Evolutionary conservation across 1,140 invertebrate genomes (phyloP), one percentile per base, ranked within the genome.

Genomic region (Bicyclus anynana): DNA sequence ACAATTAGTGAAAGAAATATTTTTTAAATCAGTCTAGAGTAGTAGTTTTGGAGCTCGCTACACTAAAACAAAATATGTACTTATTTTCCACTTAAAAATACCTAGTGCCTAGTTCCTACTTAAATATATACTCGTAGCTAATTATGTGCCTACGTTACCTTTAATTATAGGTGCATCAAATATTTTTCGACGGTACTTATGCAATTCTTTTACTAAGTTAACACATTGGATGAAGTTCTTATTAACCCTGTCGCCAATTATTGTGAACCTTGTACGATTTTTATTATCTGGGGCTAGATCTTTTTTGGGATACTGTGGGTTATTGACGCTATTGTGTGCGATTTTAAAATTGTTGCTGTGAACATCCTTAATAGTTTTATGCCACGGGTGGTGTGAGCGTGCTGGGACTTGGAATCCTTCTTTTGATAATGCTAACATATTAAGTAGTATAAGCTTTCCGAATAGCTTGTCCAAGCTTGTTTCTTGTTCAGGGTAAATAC

Each of bases 201-300:
- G 60, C 35, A 87, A 68, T 17, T 69, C 77, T 62, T 73, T 77
- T 35, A 79, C 67, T 53, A 87, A 49, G 50, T 80, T 65, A 13
- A 67, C 58, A 20, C 77, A 83, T 23, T 79, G 79, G 59, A 78
- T 81, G 64, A 83, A 87, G 59, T 84, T 80, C 46, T 79, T 79
- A 14, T 74, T 70, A 5, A 81, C 55, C 62, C 69, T 70, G 50
- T 84, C 75, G 20, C 84, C 84, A 46, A 85, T 74, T 17, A 87
- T 62, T 0, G 69, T 80, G 58, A 85, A 79, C 56, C 74, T 74
- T 27, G 71, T 50, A 10, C 60, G 59, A n/a, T 69, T 27, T 16
- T 53, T 33, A 12, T 44, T 20, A 27, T 62, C 18, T 18, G 50
- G 50, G 13, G 27, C 21, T 58, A 58, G 48, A 53, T 75, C 64